These are phyloP conservation scores for Stomatorhinus walkeri DNA, from an alignment of 2,797 vertebrate species.

Conservation along the genomic window DNA sequence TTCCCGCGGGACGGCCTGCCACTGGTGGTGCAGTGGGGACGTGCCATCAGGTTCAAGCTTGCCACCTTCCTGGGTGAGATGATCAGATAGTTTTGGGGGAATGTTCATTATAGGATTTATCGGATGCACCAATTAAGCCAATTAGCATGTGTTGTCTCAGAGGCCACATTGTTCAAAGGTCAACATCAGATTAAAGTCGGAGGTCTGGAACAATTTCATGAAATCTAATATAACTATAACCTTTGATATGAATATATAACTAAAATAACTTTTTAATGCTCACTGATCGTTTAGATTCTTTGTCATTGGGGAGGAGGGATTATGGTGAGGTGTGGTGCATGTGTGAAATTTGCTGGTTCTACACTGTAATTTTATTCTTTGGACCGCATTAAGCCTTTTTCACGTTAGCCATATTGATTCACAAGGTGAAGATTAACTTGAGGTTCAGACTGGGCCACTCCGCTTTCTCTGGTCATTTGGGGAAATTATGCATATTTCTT, in stretches of 20 bases:
- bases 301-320: not conserved
- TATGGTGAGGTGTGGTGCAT: not conserved
- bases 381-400: not conserved
- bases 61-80: slow-evolving; percentile 79
- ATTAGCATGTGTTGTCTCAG: not conserved
- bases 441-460: not conserved
- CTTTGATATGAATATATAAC: not conserved
- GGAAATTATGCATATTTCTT: not conserved
- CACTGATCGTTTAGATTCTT: not conserved
- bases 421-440: not conserved
- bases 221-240: not conserved
- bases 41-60: slow-evolving; percentile 78
- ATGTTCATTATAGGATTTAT: not conserved
- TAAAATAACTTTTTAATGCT: not conserved
- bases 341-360: not conserved
- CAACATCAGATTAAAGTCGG: not conserved
- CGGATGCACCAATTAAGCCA: not conserved
- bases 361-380: not conserved
- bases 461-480: not conserved
- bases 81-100: not conserved
- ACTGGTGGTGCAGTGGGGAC: slow-evolving; percentile 88
- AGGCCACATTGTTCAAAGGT: not conserved
- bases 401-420: not conserved
- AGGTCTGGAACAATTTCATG: not conserved
- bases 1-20: slow-evolving; percentile 83